Base-by-base conservation (phyloP, 2,888 invertebrate genomes). In the Chalcosyrphus nemorum region DNA sequence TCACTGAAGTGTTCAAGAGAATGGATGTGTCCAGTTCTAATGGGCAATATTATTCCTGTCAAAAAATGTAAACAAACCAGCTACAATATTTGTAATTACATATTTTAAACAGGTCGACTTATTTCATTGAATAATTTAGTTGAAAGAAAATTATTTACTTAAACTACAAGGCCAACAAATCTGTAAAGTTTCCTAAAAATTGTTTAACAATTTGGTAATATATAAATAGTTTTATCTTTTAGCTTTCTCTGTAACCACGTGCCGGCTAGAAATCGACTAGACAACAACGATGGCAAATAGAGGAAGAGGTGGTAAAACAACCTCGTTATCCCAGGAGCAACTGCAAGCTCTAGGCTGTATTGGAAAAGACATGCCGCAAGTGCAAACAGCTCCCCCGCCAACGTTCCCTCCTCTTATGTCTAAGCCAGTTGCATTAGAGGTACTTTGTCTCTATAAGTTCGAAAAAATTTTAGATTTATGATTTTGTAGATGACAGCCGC, bases 381-480 rank as follows among this genome's bases (percentile, higher is more conserved):
- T 93, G 52, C 92, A 91, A 84, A 90, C 93, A 6, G 92, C 93
- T 32, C 94, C 94, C 5, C 94, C 94, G 0, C 94, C 94, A 9
- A 90, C 94, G 59, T 94, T 93, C 88, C 94, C 94, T 0, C 93
- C 93, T 82, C 90, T 94, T n/a, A 92, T 93, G 87, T 92, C 92
- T 0, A 93, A 93, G 86, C 94, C 94, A 0, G 90, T 93, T 13
- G 92, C 92, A 0, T 87, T 94, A 19, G 91, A 91, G 86, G 91
- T 91, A 86, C n/a, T 85, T 4, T 1, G 24, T 19, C 11, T n/a
- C 5, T 11, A 4, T 15, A 11, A 15, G 13, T 41, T 4, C 4
- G 1, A 15, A 2, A 5, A 5, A 13, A 35, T 65, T 54, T 11
- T 6, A 2, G 7, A 9, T 11, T 6, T 2, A 45, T 59, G 0